phyloP scores from a whole-genome alignment of 2,888 invertebrate genomes.

The Pherbina coryleti region DNA sequence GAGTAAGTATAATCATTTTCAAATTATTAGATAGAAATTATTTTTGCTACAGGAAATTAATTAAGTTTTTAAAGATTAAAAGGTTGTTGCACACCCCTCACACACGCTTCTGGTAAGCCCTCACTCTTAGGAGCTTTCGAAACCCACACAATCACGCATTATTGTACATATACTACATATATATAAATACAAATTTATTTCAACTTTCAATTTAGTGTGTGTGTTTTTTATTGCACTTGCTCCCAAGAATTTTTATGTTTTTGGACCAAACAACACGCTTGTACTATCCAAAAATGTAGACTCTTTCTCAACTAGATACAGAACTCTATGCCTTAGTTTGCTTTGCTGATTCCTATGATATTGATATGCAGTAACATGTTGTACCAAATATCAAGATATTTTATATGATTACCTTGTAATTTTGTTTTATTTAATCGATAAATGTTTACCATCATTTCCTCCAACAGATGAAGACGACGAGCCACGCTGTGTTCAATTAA shows the following conservation, averaged over 20 bases:
- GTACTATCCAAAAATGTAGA: not conserved
- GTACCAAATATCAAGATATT: not conserved
- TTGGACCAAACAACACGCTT: conserved; percentile 9
- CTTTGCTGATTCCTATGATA: conserved; percentile 1
- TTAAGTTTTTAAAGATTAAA: no score
- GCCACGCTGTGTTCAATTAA: conserved; percentile 84
- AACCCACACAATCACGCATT: not conserved
- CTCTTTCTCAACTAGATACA: not conserved
- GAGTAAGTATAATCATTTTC: no score
- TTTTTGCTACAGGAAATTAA: no score
- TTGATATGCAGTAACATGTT: not conserved
- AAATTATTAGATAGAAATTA: no score
- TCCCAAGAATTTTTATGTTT: not conserved
- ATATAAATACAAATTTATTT: not conserved
- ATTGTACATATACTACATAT: no score
- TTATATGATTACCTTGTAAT: not conserved
- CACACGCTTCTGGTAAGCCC: not conserved
- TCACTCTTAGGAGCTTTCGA: not conserved
- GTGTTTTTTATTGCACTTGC: not conserved
- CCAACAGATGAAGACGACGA: conserved; percentile 82
- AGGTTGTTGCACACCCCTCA: not conserved
- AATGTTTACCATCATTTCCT: conserved; percentile 23
- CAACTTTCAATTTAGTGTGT: not conserved
- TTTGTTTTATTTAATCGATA: not conserved
- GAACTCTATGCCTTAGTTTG: conserved; percentile 23